A percentile compares a stretch with the other conserved stretches of the same genome.
Conservation (phyloP, 2,888 invertebrate species). For the Callyntrura sp. region DNA sequence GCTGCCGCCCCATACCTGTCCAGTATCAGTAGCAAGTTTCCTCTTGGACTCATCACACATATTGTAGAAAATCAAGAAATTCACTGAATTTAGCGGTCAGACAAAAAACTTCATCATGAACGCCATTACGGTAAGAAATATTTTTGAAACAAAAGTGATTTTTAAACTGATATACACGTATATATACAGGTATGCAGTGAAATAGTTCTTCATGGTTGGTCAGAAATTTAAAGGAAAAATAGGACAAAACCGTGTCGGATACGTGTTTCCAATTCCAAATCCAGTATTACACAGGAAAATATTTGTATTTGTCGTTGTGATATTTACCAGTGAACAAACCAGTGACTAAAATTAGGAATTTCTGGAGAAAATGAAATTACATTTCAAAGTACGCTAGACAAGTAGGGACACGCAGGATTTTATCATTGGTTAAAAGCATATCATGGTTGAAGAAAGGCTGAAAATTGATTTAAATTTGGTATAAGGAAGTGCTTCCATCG, state of each 20-base stretch:
- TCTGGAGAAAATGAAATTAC: neutral
- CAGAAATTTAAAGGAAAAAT: no score
- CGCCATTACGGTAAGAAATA: constrained; percentile 66
- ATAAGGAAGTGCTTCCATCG: constrained; percentile 45
- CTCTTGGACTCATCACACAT: constrained; percentile 43
- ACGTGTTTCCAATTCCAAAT: constrained; percentile 34
- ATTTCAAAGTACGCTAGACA: no score
- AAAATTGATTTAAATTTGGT: constrained; percentile 36
- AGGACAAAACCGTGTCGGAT: neutral
- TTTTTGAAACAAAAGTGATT: neutral
- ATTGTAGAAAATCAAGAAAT: constrained; percentile 4
- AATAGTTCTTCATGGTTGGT: no score
- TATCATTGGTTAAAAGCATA: no score
- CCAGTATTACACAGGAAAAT: neutral
- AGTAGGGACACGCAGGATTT: no score
- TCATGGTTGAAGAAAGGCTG: neutral
- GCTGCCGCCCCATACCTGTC: constrained; percentile 44
- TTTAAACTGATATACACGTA: no score
- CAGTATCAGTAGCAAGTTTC: constrained; percentile 71
- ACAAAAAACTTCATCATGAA: constrained; percentile 57
- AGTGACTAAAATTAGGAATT: neutral
- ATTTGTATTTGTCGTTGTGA: no score
- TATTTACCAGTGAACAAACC: neutral
- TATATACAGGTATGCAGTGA: no score
- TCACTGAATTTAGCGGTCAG: neutral